Conservation (phyloP, 2,888 invertebrate genomes). For the Eilema caniola region DNA sequence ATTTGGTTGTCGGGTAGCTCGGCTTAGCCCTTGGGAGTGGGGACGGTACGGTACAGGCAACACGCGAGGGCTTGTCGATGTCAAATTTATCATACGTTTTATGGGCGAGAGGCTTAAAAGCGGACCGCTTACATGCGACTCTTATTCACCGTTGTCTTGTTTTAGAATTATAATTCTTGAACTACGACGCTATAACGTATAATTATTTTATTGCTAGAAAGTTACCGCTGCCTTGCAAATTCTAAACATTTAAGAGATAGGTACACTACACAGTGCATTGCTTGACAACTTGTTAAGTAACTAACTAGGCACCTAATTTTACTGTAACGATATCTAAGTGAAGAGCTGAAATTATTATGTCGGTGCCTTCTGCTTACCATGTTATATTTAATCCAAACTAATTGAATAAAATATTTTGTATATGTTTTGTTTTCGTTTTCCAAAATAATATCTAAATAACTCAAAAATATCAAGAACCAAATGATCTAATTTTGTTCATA, state of each 20-base stretch:
- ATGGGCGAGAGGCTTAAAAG: conserved; percentile 77
- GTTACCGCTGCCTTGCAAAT: conserved; percentile 2
- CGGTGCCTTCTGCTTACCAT: too few species aligned
- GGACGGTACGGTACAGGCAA: conserved; percentile 77
- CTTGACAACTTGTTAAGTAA: neutral
- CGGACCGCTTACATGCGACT: conserved; percentile 78
- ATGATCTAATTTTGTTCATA: conserved; percentile 38
- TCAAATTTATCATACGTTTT: conserved; percentile 84
- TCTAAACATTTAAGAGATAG: neutral
- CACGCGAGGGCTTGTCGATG: conserved; percentile 82
- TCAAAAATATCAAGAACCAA: neutral
- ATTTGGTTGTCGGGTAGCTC: conserved; percentile 60
- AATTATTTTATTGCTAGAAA: conserved; percentile 9
- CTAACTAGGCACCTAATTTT: neutral
- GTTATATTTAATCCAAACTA: neutral
- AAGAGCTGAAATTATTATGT: neutral
- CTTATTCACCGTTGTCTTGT: conserved; percentile 61
- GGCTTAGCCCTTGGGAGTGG: conserved; percentile 79
- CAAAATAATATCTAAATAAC: neutral
- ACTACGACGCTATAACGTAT: conserved; percentile 15
- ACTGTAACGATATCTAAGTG: neutral
- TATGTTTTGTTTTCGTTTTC: neutral
- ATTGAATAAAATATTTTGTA: neutral
- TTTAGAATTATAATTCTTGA: conserved; percentile 50
- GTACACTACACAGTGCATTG: neutral